Conservation (phyloP, 2,113 vertebrate genomes). For the Ondatra zibethicus region DNA sequence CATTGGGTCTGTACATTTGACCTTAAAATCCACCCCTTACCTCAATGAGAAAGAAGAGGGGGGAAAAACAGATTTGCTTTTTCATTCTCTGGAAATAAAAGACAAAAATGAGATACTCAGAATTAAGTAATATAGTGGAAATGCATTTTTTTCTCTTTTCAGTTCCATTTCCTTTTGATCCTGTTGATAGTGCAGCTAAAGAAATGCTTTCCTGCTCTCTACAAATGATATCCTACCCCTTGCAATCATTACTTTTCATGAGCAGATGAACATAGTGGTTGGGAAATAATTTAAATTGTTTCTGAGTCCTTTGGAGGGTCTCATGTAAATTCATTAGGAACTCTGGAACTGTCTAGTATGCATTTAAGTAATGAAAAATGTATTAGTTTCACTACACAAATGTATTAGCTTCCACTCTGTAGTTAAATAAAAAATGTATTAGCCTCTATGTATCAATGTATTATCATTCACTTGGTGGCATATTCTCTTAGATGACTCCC, state of each 20-base stretch:
- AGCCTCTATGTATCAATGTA: constrained; percentile 54
- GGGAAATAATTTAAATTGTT: constrained; percentile 54
- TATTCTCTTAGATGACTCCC: not conserved
- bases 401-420: constrained; percentile 67
- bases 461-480: constrained; percentile 30
- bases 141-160: not conserved
- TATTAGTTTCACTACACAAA: constrained; percentile 74
- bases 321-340: constrained; percentile 78
- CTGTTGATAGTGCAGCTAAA: not conserved
- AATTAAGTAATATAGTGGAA: not conserved
- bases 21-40: not conserved
- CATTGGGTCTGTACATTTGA: constrained; percentile 3
- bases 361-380: constrained; percentile 80
- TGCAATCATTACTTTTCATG: not conserved
- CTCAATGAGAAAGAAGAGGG: not conserved
- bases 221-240: not conserved
- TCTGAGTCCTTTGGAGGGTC: constrained; percentile 29
- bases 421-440: constrained; percentile 76
- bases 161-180: not conserved
- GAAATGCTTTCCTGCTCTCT: not conserved
- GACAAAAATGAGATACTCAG: not conserved
- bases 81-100: not conserved
- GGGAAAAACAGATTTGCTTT: not conserved
- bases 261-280: not conserved
- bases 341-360: constrained; percentile 61